Conservation (phyloP, 2,113 vertebrate species). For the Psittacus erithacus region DNA sequence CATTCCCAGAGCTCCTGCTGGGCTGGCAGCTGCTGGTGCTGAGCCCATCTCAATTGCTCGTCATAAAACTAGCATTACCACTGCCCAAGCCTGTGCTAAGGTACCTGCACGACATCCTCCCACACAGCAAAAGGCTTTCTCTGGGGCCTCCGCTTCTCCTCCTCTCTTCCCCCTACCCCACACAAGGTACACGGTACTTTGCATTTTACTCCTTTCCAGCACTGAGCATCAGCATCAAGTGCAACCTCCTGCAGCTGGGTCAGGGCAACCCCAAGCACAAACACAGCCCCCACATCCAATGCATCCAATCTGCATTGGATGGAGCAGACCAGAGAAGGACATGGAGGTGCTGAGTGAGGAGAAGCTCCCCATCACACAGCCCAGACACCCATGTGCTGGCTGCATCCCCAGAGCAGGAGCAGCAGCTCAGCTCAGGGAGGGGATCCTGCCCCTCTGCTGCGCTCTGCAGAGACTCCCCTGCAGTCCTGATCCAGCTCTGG, state of each 20-base stretch:
- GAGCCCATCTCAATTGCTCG: not conserved
- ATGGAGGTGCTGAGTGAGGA: no score
- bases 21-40: not conserved
- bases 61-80: not conserved
- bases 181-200: not conserved
- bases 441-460: not conserved
- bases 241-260: not conserved
- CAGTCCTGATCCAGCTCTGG: not conserved
- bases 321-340: not conserved
- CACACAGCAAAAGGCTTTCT: not conserved
- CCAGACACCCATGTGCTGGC: no score
- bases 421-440: accelerated
- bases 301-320: not conserved
- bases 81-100: not conserved
- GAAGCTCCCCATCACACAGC: no score
- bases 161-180: not conserved
- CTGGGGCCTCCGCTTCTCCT: not conserved
- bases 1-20: not conserved
- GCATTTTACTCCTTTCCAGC: not conserved
- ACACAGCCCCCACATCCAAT: not conserved
- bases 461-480: no score
- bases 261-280: not conserved
- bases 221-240: not conserved
- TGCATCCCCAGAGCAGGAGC: no score
- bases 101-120: not conserved